Percentiles rank a stretch among this genome's conserved stretches.
Evolutionary conservation across 2,888 invertebrate genomes (phyloP).

Genomic region (Drosophila greeni): DNA sequence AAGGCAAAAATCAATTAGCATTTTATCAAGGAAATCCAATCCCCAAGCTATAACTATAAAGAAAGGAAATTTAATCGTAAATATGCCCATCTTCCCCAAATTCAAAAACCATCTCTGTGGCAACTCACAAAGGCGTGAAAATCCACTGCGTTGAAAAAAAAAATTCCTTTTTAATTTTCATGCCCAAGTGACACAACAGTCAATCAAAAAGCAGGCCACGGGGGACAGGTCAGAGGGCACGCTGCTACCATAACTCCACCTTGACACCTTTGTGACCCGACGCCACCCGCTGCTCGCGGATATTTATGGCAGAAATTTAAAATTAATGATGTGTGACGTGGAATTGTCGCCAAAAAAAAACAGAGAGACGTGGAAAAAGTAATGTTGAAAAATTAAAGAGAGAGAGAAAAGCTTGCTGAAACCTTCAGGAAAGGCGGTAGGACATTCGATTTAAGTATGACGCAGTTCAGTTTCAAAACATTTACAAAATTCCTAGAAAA

Average conservation of each 20-base stretch:
- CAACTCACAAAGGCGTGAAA: background rate
- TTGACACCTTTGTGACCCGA: constrained; percentile 35
- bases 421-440: background rate
- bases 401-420: constrained; percentile 30
- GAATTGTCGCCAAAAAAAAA: constrained; percentile 52
- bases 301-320: constrained; percentile 70
- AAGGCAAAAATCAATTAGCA: background rate
- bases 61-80: constrained; percentile 12
- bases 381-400: constrained; percentile 1
- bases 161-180: constrained; percentile 36
- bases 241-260: constrained; percentile 35
- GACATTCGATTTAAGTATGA: constrained; percentile 1
- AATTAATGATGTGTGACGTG: constrained; percentile 71
- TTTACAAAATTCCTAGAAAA: constrained; percentile 7
- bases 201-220: constrained; percentile 28
- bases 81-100: constrained; percentile 16
- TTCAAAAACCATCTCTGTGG: background rate
- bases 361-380: constrained; percentile 1
- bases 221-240: constrained; percentile 18
- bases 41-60: background rate
- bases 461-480: background rate
- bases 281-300: constrained; percentile 44
- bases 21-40: background rate
- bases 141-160: background rate
- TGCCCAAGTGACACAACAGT: constrained; percentile 36